A percentile compares a stretch with the other conserved stretches of the same genome.
phyloP scores from a whole-genome alignment of 2,797 vertebrate species.

The Argyrosomus regius region DNA sequence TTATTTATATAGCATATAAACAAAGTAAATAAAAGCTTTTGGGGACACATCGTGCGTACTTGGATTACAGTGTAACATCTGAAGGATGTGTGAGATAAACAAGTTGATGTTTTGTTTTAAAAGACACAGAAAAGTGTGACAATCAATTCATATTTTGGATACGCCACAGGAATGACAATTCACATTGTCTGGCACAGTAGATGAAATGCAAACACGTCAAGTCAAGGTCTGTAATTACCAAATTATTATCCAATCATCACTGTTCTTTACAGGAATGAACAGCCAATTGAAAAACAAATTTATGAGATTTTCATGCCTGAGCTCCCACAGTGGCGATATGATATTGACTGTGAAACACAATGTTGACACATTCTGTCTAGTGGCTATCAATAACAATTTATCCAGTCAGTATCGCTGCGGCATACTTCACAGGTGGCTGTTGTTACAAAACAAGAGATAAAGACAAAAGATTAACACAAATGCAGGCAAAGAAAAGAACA shows the following conservation, averaged over 20 bases:
- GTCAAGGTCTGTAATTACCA: conserved; percentile 58
- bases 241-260: conserved; percentile 66
- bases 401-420: conserved; percentile 20
- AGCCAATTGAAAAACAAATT: conserved; percentile 67
- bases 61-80: conserved; percentile 10
- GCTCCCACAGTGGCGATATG: conserved; percentile 44
- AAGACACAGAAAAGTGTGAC: conserved; percentile 38
- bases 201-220: conserved; percentile 58
- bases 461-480: conserved; percentile 2
- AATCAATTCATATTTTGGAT: conserved; percentile 47
- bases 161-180: conserved; percentile 30
- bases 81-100: conserved; percentile 28
- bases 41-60: background rate
- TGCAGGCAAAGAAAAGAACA: conserved; percentile 11
- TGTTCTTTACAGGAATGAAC: conserved; percentile 51
- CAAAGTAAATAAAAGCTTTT: conserved; percentile 11
- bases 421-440: conserved; percentile 44
- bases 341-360: conserved; percentile 67
- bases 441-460: conserved; percentile 31
- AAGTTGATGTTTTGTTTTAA: conserved; percentile 18
- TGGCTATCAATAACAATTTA: conserved; percentile 63
- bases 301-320: conserved; percentile 58
- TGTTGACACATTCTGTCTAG: conserved; percentile 61
- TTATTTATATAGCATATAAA: background rate
- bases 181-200: conserved; percentile 26